Evolutionary conservation across 2,797 vertebrate genomes (phyloP).

Genomic region (Amazona finschi): DNA sequence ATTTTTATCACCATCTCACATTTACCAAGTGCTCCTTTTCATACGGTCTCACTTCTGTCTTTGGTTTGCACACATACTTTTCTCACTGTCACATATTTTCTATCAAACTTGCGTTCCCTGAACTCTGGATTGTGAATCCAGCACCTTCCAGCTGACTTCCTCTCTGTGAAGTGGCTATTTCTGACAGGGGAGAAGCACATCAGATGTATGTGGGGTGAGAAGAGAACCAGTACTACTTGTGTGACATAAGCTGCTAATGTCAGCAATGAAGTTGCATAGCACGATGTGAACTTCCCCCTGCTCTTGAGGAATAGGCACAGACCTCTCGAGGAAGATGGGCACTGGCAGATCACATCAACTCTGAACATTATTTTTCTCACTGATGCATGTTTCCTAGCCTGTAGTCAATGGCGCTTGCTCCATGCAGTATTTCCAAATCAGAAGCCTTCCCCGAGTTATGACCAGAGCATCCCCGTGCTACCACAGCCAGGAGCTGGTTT

Average conservation of each 20-base stretch:
- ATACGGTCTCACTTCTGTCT: not conserved
- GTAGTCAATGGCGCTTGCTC: not conserved
- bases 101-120: not conserved
- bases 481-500: not conserved
- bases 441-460: not conserved
- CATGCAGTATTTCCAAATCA: not conserved
- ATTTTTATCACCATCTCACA: not conserved
- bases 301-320: not conserved
- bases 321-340: not conserved
- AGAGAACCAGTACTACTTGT: not conserved
- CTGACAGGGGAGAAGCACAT: not conserved
- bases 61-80: not conserved
- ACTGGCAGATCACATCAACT: not conserved
- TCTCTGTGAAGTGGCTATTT: not conserved
- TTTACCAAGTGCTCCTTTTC: not conserved
- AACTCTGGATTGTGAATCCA: not conserved
- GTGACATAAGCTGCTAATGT: not conserved
- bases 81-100: not conserved
- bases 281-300: not conserved
- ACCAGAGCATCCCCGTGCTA: not conserved
- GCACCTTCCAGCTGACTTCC: conserved; percentile 18
- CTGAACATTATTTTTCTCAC: not conserved
- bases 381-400: not conserved
- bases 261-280: conserved; percentile 7
- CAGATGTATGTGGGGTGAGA: not conserved